phyloP scores from a whole-genome alignment of 2,797 vertebrate species.

The Allenopithecus nigroviridis region DNA sequence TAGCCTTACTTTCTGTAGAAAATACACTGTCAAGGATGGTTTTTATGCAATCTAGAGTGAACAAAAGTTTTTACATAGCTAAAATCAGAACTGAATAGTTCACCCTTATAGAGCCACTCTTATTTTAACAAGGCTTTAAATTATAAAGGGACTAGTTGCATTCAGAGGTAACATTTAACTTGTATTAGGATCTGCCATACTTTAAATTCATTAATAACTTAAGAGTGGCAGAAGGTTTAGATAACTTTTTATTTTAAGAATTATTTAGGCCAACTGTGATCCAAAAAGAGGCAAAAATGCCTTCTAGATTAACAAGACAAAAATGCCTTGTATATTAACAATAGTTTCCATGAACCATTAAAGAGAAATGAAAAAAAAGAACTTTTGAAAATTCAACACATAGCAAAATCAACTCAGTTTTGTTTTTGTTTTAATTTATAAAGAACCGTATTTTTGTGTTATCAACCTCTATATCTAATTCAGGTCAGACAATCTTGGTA shows the following conservation, averaged over 20 bases:
- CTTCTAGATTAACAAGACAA: not conserved
- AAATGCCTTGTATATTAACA: not conserved
- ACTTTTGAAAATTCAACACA: not conserved
- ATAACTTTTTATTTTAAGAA: constrained; percentile 23
- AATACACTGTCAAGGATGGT: not conserved
- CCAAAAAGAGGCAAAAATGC: constrained; percentile 22
- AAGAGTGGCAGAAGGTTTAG: not conserved
- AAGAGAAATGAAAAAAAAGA: not conserved
- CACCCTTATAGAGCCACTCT: not conserved
- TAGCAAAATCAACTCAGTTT: not conserved
- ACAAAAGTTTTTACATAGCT: not conserved
- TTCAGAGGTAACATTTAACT: not conserved
- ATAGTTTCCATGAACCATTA: not conserved
- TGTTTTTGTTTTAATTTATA: not conserved
- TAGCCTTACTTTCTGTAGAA: not conserved
- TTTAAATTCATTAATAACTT: constrained; percentile 23
- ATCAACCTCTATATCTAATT: not conserved
- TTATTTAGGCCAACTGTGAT: not conserved
- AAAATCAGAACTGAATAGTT: not conserved
- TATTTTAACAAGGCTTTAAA: not conserved
- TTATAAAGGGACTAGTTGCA: not conserved
- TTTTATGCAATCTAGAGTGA: not conserved
- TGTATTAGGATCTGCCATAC: not conserved
- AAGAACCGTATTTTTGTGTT: not conserved
- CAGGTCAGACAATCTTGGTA: constrained; percentile 1